Base-by-base conservation (phyloP, 2,888 invertebrate species). In the Drosophila paramelanica region DNA sequence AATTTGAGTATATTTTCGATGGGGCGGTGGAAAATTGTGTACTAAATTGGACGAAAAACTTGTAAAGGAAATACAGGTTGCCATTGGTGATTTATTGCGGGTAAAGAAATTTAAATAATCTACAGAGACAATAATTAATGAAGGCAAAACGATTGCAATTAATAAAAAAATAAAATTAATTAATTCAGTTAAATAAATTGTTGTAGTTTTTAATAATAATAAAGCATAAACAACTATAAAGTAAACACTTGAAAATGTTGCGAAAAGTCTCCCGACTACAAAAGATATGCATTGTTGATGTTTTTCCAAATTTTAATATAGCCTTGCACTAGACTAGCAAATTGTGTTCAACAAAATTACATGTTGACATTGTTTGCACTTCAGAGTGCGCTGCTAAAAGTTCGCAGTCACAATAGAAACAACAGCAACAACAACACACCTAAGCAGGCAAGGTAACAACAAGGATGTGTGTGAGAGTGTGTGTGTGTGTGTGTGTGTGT, bases 341-440 rank as follows among this genome's bases (percentile, higher is more conserved):
- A 65, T 67, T 77, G 67, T 73, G 57, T 66, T 55, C 64, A 61
- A 50, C 59, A 71, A 61, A 70, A 81, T 81, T 66, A 60, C 60
- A 82, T 69, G 73, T 66, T 79, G 69, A 79, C 72, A 79, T 79
- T 79, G 73, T 81, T 81, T 75, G 76, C 61, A 66, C 76, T 66
- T 62, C 42, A 59, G 42, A 39, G 58, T 47, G 36, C 46, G 69
- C 39, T 57, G 58, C 45, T 38, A 66, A 59, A 69, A 78, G 68
- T 77, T 80, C 58, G 64, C 62, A 72, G 75, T 52, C 67, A 76
- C 74, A 71, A 77, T 67, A 62, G 61, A 62, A 67, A 57, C 41
- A 2, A 61, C 71, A 51, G 31, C 50, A 43, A 42, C 25, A 59
- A 36, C 36, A 67, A 57, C 45, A 36, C 23, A 61, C 71, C 47